phyloP scores from a whole-genome alignment of 2,888 invertebrate species.

The Papilio gigon region DNA sequence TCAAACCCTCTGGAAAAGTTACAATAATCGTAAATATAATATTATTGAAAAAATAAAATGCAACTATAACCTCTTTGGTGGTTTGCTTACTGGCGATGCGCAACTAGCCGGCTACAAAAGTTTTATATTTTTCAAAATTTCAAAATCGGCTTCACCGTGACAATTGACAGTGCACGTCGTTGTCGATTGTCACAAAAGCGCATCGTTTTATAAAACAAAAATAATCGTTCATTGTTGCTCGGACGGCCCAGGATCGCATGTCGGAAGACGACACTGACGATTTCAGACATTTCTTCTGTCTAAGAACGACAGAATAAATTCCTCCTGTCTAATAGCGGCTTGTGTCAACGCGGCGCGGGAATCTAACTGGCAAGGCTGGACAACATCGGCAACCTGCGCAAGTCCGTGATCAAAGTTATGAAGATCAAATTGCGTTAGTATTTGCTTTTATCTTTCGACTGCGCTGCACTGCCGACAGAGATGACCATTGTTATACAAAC shows the following conservation, averaged over 20 bases:
- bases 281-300: constrained; percentile 35
- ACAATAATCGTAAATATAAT: no score
- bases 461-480: background rate
- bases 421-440: constrained; percentile 81
- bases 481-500: background rate
- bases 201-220: constrained; percentile 74
- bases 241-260: constrained; percentile 22
- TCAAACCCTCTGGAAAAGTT: no score
- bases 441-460: constrained; percentile 1
- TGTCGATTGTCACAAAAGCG: constrained; percentile 75
- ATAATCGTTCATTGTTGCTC: constrained; percentile 37
- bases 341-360: constrained; percentile 59
- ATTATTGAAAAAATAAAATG: constrained; percentile 6
- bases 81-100: background rate
- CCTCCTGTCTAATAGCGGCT: constrained; percentile 47
- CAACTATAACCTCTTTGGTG: constrained; percentile 25
- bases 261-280: constrained; percentile 39
- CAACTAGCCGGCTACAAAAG: constrained; percentile 46
- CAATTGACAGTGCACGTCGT: constrained; percentile 71
- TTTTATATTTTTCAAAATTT: constrained; percentile 61
- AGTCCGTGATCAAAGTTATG: constrained; percentile 80
- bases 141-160: constrained; percentile 66
- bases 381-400: constrained; percentile 75
- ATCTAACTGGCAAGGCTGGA: constrained; percentile 57
- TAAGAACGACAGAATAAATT: constrained; percentile 36